Evolutionary conservation across 2,797 vertebrate species (phyloP), one percentile per base, ranked within the genome.

Genomic region (Phoebastria nigripes): DNA sequence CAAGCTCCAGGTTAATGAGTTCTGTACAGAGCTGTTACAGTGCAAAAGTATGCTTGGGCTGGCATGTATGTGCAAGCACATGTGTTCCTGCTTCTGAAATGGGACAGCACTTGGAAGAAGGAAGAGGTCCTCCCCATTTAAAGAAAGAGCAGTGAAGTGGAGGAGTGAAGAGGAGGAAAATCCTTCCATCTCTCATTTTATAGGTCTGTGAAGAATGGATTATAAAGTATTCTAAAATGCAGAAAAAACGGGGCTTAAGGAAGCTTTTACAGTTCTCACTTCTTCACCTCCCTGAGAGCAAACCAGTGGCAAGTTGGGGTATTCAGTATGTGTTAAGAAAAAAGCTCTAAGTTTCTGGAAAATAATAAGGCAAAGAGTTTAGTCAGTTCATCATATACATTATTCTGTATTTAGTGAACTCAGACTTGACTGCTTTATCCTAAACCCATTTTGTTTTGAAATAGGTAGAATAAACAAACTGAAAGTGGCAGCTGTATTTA

Each of bases 401-500:
- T 95, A 46, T 80, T 89, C 7, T 77, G 56, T 46, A 74, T 86
- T 87, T 84, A 47, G 19, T 91, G 82, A 80, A 56, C 65, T 90
- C 44, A 41, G 39, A 59, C 61, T 87, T 93, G 89, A 71, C 71
- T 89, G 22, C 83, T 92, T 90, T 79, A 73, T 89, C 47, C 41
- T 82, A 37, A 89, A 84, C 26, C 29, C n/a, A 25, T 87, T 89
- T 86, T 95, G 85, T 89, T 93, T 93, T 82, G 69, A 95, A 86
- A 71, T 67, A 74, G 55, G 73, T 82, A 46, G 94, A 79, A 61
- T 95, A 90, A 94, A 93, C 88, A 92, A 93, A 90, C 47, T 55
- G 86, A 49, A 90, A 93, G 56, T 54, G 37, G 4, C 90, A 95
- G 89, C 93, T 96, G 94, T 94, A 92, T 96, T 96, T 96, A 94